These are phyloP conservation scores for Polymixis flavicincta DNA, from an alignment of 2,888 invertebrate species.

Conservation along the genomic window DNA sequence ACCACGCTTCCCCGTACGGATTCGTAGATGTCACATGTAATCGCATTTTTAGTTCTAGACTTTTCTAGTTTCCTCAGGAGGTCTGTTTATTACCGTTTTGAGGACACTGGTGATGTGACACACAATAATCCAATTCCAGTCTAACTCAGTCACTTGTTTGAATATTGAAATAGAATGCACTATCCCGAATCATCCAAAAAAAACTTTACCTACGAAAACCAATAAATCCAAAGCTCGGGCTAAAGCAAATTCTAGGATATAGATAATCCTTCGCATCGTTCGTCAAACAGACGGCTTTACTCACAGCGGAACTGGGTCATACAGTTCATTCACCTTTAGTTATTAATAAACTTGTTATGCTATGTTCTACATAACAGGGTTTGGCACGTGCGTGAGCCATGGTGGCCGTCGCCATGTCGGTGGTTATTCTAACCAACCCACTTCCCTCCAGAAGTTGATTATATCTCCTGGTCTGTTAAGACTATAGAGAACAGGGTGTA, in stretches of 20 bases:
- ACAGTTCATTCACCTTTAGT: constrained; percentile 1
- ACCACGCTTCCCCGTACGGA: not conserved
- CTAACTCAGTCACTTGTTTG: not conserved
- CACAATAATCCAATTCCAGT: not conserved
- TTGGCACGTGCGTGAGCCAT: too few species aligned
- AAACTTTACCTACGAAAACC: not conserved
- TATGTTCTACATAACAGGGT: too few species aligned
- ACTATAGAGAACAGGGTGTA: too few species aligned
- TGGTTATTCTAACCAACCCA: too few species aligned
- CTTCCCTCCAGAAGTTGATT: too few species aligned
- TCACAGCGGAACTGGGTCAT: constrained; percentile 25
- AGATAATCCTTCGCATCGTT: not conserved
- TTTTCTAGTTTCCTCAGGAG: not conserved
- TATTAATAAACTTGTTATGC: not conserved
- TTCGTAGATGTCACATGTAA: not conserved
- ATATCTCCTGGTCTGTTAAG: too few species aligned
- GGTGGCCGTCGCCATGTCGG: too few species aligned
- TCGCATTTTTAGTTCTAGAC: not conserved
- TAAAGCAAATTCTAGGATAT: constrained; percentile 7
- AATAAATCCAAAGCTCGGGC: not conserved
- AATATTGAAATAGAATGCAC: not conserved
- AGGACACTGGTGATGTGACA: not conserved
- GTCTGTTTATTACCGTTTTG: not conserved
- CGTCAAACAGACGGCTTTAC: not conserved
- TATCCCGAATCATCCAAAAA: not conserved